These are phyloP conservation scores for Emydoidea blandingii DNA, from an alignment of 2,797 vertebrate species.

Conservation along the genomic window DNA sequence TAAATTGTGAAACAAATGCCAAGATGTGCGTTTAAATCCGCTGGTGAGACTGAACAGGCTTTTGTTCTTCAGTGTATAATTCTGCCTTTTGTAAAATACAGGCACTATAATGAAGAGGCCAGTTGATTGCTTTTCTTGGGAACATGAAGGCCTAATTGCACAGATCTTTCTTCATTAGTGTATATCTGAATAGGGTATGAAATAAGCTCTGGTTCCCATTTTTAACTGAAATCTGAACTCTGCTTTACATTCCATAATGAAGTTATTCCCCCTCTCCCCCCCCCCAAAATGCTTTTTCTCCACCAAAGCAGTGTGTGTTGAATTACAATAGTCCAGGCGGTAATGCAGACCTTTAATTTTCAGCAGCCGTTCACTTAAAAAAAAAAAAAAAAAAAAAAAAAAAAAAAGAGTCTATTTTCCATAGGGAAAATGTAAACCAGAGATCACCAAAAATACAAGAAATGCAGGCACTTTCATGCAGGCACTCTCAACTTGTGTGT, in stretches of 20 bases:
- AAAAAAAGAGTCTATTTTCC: too few species aligned
- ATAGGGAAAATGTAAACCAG: background rate
- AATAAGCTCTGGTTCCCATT: conserved; percentile 53
- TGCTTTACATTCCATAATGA: conserved; percentile 61
- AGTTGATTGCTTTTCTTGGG: background rate
- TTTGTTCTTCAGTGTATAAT: background rate
- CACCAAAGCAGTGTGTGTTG: conserved; percentile 65
- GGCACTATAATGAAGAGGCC: background rate
- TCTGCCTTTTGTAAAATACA: background rate
- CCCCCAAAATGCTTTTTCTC: conserved; percentile 59
- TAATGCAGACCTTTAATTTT: conserved; percentile 66
- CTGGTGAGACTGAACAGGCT: background rate
- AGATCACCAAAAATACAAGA: conserved; percentile 50
- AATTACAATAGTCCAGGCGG: conserved; percentile 65
- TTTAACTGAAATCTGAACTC: conserved; percentile 65
- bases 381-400: too few species aligned
- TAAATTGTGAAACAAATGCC: background rate
- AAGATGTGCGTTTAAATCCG: background rate
- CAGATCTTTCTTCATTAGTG: background rate
- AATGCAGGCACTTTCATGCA: conserved; percentile 11
- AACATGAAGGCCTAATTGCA: background rate
- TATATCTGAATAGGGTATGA: conserved; percentile 28
- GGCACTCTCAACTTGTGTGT: conserved; percentile 14
- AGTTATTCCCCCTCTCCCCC: too few species aligned
- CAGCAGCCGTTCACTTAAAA: conserved; percentile 50